Evolutionary conservation across 2,113 vertebrate species (phyloP), one percentile per base, ranked within the genome.

Genomic region (Melospiza melodia): DNA sequence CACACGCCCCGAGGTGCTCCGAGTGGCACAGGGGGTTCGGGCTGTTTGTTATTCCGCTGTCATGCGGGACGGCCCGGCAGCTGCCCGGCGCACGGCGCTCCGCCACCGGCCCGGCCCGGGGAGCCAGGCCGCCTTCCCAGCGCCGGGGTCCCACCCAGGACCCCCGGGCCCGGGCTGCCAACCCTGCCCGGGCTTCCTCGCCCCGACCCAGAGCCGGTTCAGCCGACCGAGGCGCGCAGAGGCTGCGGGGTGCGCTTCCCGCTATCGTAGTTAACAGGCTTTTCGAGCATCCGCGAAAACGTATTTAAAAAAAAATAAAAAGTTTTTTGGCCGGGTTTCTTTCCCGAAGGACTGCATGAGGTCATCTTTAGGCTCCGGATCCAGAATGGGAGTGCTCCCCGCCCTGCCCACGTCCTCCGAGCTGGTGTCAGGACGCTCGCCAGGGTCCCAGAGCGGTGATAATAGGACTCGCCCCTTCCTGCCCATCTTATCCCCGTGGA

Each of bases 271-370:
- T 54, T 15, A 17, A 25, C 25, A 16, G 1, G 12, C 10, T 54
- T 58, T 54, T 7, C 27, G 9, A 55, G 51, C 12, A 62, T 41
- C 5, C 10, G 1, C n/a, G 5, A 49, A 44, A 22, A 54, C 11
- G 7, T 54, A 31, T 5, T 6, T 1, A 21, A 33, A 33, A 10
- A 27, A 12, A 16, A 12, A 39, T 15, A 31, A 20, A 6, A 4
- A 3, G 1, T 0, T 2, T 55, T 65, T 57, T 41, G 41, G 24
- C 8, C 2, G 1, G 1, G 4, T 25, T 48, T 62, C 18, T 55
- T 37, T 68, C 52, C n/a, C 31, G 5, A 46, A 21, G 28, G 44
- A n/a, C n/a, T 33, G 13, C 7, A 14, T 39, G 28, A 5, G 0
- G 8, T 62, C 51, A 39, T 23, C 39, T 63, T 44, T 52, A 46